phyloP scores from a whole-genome alignment of 2,888 invertebrate species.

The Rhamnusium bicolor region DNA sequence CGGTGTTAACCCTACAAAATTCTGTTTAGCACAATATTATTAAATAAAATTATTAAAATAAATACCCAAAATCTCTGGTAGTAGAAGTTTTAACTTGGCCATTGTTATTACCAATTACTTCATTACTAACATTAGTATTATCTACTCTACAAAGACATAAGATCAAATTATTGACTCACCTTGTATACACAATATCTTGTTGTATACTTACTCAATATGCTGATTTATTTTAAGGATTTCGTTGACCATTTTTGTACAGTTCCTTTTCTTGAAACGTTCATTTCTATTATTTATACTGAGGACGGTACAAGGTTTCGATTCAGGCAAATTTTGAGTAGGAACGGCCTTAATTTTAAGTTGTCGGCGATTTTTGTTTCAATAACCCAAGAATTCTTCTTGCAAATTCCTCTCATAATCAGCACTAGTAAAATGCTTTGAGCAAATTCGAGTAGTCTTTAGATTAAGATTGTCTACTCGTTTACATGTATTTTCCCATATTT shows the following conservation, averaged over 20 bases:
- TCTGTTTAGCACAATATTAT: too few relatives aligned
- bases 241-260: background rate
- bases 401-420: background rate
- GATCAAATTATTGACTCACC: too few relatives aligned
- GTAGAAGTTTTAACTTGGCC: too few relatives aligned
- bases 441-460: background rate
- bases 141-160: too few relatives aligned
- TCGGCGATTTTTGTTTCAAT: constrained; percentile 12
- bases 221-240: background rate
- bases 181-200: too few relatives aligned
- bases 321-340: background rate
- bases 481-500: constrained; percentile 1
- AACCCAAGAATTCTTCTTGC: background rate
- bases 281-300: background rate
- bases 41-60: too few relatives aligned
- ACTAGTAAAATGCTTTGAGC: constrained; percentile 12
- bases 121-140: too few relatives aligned
- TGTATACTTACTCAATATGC: too few relatives aligned
- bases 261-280: background rate
- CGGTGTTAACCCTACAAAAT: too few relatives aligned
- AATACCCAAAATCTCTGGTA: too few relatives aligned
- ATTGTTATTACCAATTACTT: too few relatives aligned
- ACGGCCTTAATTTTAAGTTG: constrained; percentile 2
- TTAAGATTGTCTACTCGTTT: background rate
- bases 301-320: background rate